Base-by-base conservation (phyloP, 2,113 vertebrate genomes). In the Campylomormyrus tamandua region DNA sequence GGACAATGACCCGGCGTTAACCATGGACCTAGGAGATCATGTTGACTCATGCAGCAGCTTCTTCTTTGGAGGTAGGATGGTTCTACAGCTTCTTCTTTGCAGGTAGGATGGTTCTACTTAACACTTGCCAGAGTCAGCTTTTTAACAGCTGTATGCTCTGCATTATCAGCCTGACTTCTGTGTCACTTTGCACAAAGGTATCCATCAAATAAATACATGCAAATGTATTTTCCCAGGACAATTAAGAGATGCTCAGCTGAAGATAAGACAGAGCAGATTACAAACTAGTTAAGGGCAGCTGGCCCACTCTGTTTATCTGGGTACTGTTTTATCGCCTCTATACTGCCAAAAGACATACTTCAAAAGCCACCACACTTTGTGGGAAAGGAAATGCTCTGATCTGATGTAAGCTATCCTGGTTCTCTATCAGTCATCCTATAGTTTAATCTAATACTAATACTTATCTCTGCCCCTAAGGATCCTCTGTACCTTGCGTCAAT, bases 51-150 rank as follows among this genome's bases (percentile, higher is more conserved):
- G 96, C 3, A 95, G 92, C 56, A 96, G 92, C 88, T 96, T 97
- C 91, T 96, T 97, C 87, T 97, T 97, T 88, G 97, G 97, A 96
- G 97, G 97, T 98, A 91, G 90, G 93, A 21, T 80, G 35, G 5
- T 8, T 80, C 35, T 80, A 19, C 17, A 96, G 92, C 88, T 96
- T 97, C 91, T 96, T 97, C 87, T 97, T 97, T 88, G 97, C 97
- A 96, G 97, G 97, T 98, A 91, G 90, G 93, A 21, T 80, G 35
- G 5, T 8, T 80, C 35, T 80, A 19, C 17, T 80, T 56, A 17
- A 6, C 39, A 3, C 39, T 42, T 6, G n/a, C 48, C n/a, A n/a
- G 17, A 17, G 70, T 17, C 15, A 39, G 31, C 74, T 42, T 5
- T 7, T 17, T 77, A 7, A 80, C 15, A 80, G 13, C 74, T 80